Evolutionary conservation across 2,888 invertebrate species (phyloP).

Genomic region (Theristus sp.): DNA sequence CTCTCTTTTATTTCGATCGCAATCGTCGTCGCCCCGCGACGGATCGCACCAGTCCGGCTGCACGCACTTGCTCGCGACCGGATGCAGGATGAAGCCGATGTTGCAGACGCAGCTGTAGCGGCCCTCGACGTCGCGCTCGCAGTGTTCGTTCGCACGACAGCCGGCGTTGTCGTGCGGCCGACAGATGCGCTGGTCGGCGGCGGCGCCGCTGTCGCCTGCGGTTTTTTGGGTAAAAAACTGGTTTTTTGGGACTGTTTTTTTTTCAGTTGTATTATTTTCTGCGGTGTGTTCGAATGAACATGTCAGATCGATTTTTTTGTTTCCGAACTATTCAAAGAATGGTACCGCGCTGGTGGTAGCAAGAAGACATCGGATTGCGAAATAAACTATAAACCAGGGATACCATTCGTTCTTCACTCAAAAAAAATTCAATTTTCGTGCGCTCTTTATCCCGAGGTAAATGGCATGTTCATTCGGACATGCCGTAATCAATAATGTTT

Average conservation of each 20-base stretch:
- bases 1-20: constrained; percentile 24
- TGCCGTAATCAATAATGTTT: no score
- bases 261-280: no score
- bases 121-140: constrained; percentile 10
- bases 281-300: no score
- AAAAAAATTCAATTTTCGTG: no score
- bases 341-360: no score
- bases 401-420: no score
- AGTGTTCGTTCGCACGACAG: constrained; percentile 16
- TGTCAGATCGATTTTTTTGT: no score
- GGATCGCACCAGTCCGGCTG: constrained; percentile 25
- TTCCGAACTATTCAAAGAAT: no score
- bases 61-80: constrained; percentile 14
- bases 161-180: constrained; percentile 16
- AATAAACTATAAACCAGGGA: no score
- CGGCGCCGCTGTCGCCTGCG: background rate
- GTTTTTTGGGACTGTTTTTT: background rate
- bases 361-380: no score
- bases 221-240: background rate
- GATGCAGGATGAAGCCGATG: constrained; percentile 17
- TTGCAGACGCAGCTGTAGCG: constrained; percentile 16
- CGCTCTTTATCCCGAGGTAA: no score
- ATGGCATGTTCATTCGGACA: no score
- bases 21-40: constrained; percentile 11
- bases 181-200: constrained; percentile 11